phyloP scores from a whole-genome alignment of 2,113 vertebrate genomes.

The Willisornis vidua region DNA sequence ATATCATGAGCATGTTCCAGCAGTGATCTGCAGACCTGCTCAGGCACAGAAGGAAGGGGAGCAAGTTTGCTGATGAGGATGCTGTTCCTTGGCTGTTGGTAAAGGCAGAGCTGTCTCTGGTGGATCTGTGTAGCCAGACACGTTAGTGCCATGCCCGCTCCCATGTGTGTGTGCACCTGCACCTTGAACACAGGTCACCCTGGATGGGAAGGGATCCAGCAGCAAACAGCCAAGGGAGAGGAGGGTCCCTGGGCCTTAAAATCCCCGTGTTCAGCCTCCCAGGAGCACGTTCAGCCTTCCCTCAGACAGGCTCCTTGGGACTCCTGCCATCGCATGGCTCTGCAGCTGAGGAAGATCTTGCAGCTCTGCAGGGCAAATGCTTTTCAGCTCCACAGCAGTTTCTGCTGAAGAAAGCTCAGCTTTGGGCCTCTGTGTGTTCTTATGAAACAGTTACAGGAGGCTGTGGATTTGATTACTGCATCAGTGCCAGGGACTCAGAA shows the following conservation, averaged over 20 bases:
- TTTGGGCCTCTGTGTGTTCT: not conserved
- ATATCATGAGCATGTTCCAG: not conserved
- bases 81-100: not conserved
- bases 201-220: not conserved
- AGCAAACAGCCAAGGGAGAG: not conserved
- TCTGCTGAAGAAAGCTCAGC: not conserved
- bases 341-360: not conserved
- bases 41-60: not conserved
- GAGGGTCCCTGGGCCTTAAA: not conserved
- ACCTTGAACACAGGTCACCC: not conserved
- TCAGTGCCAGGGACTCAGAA: not conserved
- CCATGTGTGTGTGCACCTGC: fast-evolving
- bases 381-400: not conserved
- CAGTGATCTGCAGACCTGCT: not conserved
- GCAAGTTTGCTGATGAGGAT: fast-evolving
- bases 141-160: not conserved
- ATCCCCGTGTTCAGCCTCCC: not conserved
- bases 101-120: not conserved
- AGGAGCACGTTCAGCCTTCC: fast-evolving
- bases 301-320: not conserved
- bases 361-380: not conserved
- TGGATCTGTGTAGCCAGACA: not conserved
- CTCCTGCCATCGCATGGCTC: not conserved
- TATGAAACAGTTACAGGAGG: not conserved
- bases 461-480: not conserved